phyloP scores from a whole-genome alignment of 2,797 vertebrate species.

The Ctenopoma multispine region DNA sequence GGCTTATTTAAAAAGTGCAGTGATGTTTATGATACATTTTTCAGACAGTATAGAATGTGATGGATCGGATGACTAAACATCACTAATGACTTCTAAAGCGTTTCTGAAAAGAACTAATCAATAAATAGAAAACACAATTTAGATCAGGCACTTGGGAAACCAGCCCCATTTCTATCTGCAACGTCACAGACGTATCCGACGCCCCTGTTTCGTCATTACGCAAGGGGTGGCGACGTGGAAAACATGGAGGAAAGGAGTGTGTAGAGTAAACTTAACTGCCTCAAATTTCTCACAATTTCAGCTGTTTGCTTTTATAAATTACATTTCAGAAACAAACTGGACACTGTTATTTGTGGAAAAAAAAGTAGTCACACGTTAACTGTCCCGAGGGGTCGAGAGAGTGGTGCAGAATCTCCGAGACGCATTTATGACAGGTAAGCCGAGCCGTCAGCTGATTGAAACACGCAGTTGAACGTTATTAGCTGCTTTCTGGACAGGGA shows the following conservation, averaged over 20 bases:
- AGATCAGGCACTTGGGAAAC: too few species aligned
- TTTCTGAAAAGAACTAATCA: too few species aligned
- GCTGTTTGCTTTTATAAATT: neutral
- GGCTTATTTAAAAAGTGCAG: neutral
- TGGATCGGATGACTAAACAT: neutral
- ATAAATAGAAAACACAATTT: too few species aligned
- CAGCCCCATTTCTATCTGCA: conserved; percentile 1
- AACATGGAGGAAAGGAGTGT: conserved; percentile 72
- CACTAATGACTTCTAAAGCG: too few species aligned
- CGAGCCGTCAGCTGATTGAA: conserved; percentile 72
- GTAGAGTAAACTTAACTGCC: conserved; percentile 66
- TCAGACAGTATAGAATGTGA: neutral
- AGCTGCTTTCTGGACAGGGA: conserved; percentile 26
- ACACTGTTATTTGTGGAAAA: fast-evolving
- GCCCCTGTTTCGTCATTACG: conserved; percentile 61
- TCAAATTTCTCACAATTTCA: conserved; percentile 14
- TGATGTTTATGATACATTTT: neutral
- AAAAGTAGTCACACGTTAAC: neutral
- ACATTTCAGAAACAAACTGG: neutral
- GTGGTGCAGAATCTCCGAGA: conserved; percentile 46
- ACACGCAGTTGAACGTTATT: conserved; percentile 42
- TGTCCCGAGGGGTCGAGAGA: neutral
- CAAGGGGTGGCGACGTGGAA: conserved; percentile 77
- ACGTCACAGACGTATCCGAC: conserved; percentile 48
- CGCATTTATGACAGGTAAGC: conserved; percentile 79